Evolutionary conservation across 2,797 vertebrate species (phyloP), one percentile per base, ranked within the genome.

Genomic region (Triplophysa yarkandensis): DNA sequence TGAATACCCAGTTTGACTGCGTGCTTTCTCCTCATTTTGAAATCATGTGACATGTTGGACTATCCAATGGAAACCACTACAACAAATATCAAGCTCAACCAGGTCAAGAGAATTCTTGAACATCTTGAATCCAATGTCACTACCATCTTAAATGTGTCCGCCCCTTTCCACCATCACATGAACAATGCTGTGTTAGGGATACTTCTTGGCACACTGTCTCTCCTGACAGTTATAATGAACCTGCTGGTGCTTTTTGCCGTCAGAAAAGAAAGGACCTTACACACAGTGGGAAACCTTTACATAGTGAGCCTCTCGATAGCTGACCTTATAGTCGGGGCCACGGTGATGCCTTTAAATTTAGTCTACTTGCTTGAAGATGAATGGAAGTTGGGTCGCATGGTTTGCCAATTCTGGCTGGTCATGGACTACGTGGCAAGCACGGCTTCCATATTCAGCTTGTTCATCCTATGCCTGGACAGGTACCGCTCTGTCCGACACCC

Each of bases 371-470:
- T 95, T 71, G 92, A 83, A 74, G 73, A 88, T 1, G 65, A 39
- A 65, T 97, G 95, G 96, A 90, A 85, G 50, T 88, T 98, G 66
- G 94, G 95, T 2, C 87, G 87, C 21, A 87, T 92, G 0, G 85
- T 93, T 34, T 99, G 97, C 74, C 92, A 94, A 65, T 98, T 99
- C 81, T 99, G 97, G 97, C 87, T 99, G 6, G 97, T 97, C 13
- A 96, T 97, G 95, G 97, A 99, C 80, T 99, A 99, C 0, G 96
- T 98, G 64, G 97, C 97, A 6, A 96, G 95, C 85, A 99, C 97
- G 0, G 96, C 97, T 0, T 99, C 97, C 0, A 98, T 98, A 54
- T 97, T 98, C 80, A 99, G 92, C 28, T 88, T 99, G 76, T 96
- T 98, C 75, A 93, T 98, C 57, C 76, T 99, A 63, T 99, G 97